Conservation (phyloP, 2,113 vertebrate genomes). For the Epinephelus cyanopodus region DNA sequence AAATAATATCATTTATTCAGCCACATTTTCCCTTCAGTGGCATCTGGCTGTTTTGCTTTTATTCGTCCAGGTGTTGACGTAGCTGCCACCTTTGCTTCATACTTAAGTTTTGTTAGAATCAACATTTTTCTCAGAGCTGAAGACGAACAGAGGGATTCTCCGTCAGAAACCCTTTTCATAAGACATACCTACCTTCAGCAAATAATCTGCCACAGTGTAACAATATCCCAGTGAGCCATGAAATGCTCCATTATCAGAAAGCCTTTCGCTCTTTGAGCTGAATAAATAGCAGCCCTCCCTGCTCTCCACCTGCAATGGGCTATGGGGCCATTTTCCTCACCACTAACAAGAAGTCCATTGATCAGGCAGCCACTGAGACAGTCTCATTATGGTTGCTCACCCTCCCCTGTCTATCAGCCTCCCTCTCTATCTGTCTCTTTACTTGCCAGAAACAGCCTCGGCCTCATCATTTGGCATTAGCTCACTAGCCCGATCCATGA, state of each 20-base stretch:
- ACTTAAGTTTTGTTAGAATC: not conserved
- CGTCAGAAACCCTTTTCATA: not conserved
- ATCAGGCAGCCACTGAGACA: conserved; percentile 83
- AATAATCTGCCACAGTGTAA: conserved; percentile 40
- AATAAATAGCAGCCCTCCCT: conserved; percentile 69
- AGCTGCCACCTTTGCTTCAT: not conserved
- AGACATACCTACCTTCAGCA: not conserved
- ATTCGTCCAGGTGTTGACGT: not conserved
- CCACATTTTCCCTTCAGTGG: not conserved
- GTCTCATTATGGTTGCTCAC: conserved; percentile 83
- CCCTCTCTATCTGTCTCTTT: conserved; percentile 66
- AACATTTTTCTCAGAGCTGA: not conserved
- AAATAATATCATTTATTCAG: not conserved
- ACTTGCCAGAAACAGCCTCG: conserved; percentile 68
- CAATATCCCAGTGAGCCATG: conserved; percentile 70
- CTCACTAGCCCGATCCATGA: conserved; percentile 65
- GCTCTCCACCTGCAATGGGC: conserved; percentile 78
- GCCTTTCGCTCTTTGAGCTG: conserved; percentile 58
- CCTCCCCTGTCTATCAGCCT: conserved; percentile 69
- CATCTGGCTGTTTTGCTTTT: not conserved
- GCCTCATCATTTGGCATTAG: conserved; percentile 81
- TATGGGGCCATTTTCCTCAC: conserved; percentile 72
- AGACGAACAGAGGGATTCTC: not conserved
- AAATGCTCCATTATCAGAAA: conserved; percentile 58
- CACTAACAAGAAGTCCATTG: conserved; percentile 85